Conservation (phyloP, 1,140 invertebrate genomes). For the Brachionus rubens region DNA sequence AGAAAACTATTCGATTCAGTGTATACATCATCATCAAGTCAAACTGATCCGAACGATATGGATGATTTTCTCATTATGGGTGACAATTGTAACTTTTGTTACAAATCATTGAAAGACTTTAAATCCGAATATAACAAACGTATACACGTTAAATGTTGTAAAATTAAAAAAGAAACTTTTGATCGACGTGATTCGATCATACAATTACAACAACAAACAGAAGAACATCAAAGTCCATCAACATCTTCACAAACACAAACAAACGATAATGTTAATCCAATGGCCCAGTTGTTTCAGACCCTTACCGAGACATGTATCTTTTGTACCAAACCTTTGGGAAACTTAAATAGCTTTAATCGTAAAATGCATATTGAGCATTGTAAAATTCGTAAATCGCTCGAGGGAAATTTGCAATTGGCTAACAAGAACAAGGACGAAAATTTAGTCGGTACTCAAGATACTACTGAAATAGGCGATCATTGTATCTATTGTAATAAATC, state of each 20-base stretch:
- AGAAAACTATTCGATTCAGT: constrained; percentile 28
- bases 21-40: not conserved
- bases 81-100: constrained; percentile 11
- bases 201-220: not conserved
- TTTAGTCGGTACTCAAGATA: not conserved
- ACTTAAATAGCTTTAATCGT: constrained; percentile 21
- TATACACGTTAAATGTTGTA: constrained; percentile 42
- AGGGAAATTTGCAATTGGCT: not conserved
- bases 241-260: not conserved
- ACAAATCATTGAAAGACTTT: constrained; percentile 44
- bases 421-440: not conserved
- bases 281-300: not conserved
- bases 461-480: not conserved
- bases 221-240: not conserved
- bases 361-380: constrained; percentile 43
- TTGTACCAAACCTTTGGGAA: constrained; percentile 13
- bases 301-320: constrained; percentile 33
- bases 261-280: not conserved
- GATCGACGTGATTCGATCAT: not conserved
- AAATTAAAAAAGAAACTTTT: constrained; percentile 33
- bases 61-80: not conserved
- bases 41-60: not conserved
- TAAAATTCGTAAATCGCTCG: constrained; percentile 35
- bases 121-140: constrained; percentile 38
- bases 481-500: constrained; percentile 34